Conservation (phyloP, 2,113 vertebrate genomes). For the Cranoglanis bouderius region DNA sequence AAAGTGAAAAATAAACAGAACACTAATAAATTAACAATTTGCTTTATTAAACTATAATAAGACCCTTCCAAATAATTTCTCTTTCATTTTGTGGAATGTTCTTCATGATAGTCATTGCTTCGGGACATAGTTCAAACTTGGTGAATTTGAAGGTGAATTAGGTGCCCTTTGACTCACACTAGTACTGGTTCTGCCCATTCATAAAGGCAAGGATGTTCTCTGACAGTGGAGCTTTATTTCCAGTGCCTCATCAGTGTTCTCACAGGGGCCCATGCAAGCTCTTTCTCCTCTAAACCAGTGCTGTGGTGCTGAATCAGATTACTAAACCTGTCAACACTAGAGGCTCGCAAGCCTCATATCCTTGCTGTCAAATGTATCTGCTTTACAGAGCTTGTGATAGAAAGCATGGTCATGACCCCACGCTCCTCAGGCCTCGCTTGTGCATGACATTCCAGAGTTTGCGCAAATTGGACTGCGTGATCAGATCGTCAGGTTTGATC, state of each 20-base stretch:
- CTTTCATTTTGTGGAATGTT: not conserved
- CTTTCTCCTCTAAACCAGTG: not conserved
- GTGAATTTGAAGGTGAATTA: too few species aligned
- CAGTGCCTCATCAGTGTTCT: not conserved
- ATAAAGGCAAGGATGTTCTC: not conserved
- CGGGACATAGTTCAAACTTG: not conserved
- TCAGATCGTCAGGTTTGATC: conserved; percentile 93
- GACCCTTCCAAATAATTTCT: not conserved
- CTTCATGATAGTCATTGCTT: not conserved
- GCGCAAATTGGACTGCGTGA: conserved; percentile 96
- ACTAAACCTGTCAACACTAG: not conserved
- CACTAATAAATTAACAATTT: conserved; percentile 6
- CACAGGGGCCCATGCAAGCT: not conserved
- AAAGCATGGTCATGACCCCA: conserved; percentile 75
- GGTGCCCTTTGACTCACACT: not conserved
- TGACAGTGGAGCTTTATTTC: not conserved
- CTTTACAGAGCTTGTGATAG: not conserved
- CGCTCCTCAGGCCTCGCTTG: conserved; percentile 90
- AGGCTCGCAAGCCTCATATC: not conserved
- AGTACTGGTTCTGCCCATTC: not conserved
- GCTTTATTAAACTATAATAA: not conserved
- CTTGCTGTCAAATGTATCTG: not conserved
- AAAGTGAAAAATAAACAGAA: not conserved
- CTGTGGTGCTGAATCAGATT: conserved; percentile 3
- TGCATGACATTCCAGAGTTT: conserved; percentile 99